phyloP scores from a whole-genome alignment of 2,113 vertebrate genomes.

The Pica pica region DNA sequence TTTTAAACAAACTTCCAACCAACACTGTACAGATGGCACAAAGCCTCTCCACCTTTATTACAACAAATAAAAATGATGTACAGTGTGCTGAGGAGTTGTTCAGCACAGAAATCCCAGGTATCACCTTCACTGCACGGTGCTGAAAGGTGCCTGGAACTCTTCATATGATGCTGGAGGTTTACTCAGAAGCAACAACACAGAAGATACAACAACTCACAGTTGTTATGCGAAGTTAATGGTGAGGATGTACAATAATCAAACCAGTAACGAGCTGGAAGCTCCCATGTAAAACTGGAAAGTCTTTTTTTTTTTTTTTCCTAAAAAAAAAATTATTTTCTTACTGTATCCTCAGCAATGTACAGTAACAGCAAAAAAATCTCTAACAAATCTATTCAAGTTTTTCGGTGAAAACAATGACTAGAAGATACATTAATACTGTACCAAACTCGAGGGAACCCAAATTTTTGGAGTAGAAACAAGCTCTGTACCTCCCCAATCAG shows the following conservation, averaged over 20 bases:
- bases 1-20: not conserved
- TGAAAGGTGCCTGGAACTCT: not conserved
- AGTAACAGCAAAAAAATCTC: not conserved
- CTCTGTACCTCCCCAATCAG: not conserved
- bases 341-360: not conserved
- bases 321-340: not conserved
- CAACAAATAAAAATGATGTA: not conserved
- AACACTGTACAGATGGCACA: not conserved
- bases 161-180: not conserved
- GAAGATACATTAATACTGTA: not conserved
- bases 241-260: not conserved
- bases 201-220: not conserved
- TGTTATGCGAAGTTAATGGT: not conserved
- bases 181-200: not conserved
- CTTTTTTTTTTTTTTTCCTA: no score
- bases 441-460: not conserved
- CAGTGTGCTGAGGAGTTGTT: not conserved
- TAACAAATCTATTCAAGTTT: not conserved
- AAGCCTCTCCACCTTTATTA: not conserved
- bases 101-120: not conserved
- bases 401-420: not conserved
- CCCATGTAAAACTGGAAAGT: fast-evolving
- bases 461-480: not conserved
- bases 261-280: not conserved
- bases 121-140: not conserved